Base-by-base conservation (phyloP, 2,888 invertebrate species). In the Andrena marginata region DNA sequence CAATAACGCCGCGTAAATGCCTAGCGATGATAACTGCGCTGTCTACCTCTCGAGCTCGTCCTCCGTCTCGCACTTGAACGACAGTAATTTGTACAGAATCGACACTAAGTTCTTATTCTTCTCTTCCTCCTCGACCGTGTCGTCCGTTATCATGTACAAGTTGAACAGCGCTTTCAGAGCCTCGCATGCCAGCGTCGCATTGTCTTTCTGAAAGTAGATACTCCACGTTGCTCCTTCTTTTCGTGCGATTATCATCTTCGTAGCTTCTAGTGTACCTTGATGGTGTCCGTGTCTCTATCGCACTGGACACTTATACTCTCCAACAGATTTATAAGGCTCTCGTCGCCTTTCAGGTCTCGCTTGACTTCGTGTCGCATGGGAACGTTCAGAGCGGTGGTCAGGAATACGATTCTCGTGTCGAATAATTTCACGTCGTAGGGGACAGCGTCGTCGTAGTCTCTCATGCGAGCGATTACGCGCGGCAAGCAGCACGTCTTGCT, bases 381-480 rank as follows among this genome's bases (percentile, higher is more conserved):
- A 65, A 96, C 95, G 93, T 97, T 97, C 56, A 98, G 94, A 3
- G 98, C 98, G 29, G 99, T 98, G 72, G 98, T 95, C 70, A 99
- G 95, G 94, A 99, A 99, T 72, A 99, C 94, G 74, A 99, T 95
- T 94, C 98, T 97, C 95, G 98, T 96, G 91, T 99, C 98, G 94
- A 97, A 99, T 87, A 97, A 96, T 95, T 97, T 97, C 23, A 98
- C 95, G 76, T 97, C 96, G 91, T 96, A 95, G 51, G 96, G 96
- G 72, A 96, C 95, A 49, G 95, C 95, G 59, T 90, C 89, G 91
- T 95, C 96, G 91, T 96, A 97, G 10, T 95, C 95, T 89, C 96
- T 95, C 71, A 98, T 94, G 69, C 98, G 95, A 85, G 96, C 96
- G 0, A 97, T 94, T 60, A 98, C 95, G 42, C 97, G 96, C 78